Base-by-base conservation (phyloP, 2,888 invertebrate genomes). In the Chrysolina americana region DNA sequence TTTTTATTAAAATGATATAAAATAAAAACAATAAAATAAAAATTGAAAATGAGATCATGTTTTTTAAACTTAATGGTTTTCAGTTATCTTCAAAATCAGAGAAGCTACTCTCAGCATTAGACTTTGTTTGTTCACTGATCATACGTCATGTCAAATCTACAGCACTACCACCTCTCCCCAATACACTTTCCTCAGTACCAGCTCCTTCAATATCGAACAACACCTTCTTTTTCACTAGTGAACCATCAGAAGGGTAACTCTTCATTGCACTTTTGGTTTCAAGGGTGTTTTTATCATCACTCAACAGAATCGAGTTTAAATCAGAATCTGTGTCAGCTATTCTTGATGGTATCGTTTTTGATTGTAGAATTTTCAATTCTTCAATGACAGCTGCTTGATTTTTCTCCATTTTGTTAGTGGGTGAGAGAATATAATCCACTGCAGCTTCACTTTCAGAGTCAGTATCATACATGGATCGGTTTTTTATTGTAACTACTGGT, bases 151-250 rank as follows among this genome's bases (percentile, higher is more conserved):
- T 71, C 59, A 28, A 19, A 13, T 44, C 65, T 59, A 44, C 10
- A 28, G 23, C 9, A 41, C 21, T 19, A 4, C 23, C 41, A 41
- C 41, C 41, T 56, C 63, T 65, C 59, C n/a, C 17, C n/a, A 28
- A 15, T 59, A 36, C 15, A n/a, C 59, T 62, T 41, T 65, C 68
- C 28, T 68, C 64, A 6, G 44, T 41, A 17, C 78, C 76, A 17
- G 74, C 89, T 4, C 90, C 89, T 80, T 91, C 90, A 86, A 92
- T 89, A 87, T 92, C 91, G 81, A 93, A 93, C 63, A 92, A 81
- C 9, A 93, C 92, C 86, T 91, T 92, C 84, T 93, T 93, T 81
- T 92, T 92, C 28, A 90, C 89, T 36, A 91, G 83, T 59, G 90
- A 90, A 48, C 89, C 90, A 23, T 87, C 88, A 0, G 91, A 91